Evolutionary conservation across 2,888 invertebrate species (phyloP), one percentile per base, ranked within the genome.

Genomic region (Sphecodes monilicornis): DNA sequence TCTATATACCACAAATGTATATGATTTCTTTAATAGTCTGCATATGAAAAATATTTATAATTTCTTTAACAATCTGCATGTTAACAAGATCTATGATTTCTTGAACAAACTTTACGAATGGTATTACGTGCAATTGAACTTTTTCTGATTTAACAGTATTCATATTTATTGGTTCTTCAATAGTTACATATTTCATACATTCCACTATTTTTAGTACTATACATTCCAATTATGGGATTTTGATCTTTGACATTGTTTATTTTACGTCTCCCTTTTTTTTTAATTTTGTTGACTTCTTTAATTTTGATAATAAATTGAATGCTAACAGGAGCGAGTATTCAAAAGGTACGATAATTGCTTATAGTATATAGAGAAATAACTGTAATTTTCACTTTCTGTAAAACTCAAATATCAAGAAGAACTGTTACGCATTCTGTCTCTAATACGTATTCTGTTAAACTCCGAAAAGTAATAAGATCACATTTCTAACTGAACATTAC

Each of bases 291-390:
- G 72, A 85, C 68, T 81, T 78, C 10, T 82, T 77, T 81, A 81
- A 78, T 86, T 89, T 86, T 81, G 86, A 76, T 87, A 83, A 83
- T 90, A 91, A 90, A 86, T 88, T 85, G 90, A 89, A 87, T 88
- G 85, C 87, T 90, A 89, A 87, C 79, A 85, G 91, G 88, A 91
- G 86, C 78, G 79, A 86, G 76, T 87, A 86, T 90, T 77, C 54
- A 78, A 89, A 89, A 92, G 92, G 91, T 92, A 92, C 89, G 90
- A 72, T 78, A 75, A 84, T 88, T 90, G 82, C 73, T 80, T 86
- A 85, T 82, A 82, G 75, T 71, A 76, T 76, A 82, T 39, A 26
- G 50, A 54, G 29, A 78, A 78, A 36, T 86, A 74, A 78, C 64
- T 36, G 36, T 73, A 69, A 82, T 54, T 71, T 57, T 74, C 4